phyloP scores from a whole-genome alignment of 2,797 vertebrate species.

The Hippocampus kuda region DNA sequence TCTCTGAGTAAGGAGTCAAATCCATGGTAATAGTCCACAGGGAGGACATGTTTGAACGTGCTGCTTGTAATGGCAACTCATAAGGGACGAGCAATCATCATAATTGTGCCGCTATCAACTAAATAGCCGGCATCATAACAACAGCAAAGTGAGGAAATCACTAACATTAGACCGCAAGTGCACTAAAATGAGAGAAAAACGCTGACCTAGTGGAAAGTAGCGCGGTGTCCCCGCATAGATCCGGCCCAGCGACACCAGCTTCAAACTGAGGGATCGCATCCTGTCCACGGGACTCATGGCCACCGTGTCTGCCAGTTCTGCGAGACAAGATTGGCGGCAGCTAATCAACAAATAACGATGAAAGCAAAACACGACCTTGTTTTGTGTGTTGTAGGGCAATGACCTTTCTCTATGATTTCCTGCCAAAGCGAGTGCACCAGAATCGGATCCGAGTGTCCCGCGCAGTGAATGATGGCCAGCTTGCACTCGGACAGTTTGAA shows the following conservation, averaged over 20 bases:
- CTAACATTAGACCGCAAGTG: neutral
- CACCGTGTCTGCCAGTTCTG: constrained; percentile 81
- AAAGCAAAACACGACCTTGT: neutral
- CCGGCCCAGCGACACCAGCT: constrained; percentile 88
- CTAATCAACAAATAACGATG: neutral
- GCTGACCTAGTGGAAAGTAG: constrained; percentile 88
- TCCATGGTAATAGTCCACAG: neutral
- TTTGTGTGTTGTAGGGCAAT: neutral
- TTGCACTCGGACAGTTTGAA: constrained; percentile 94
- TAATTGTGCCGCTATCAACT: neutral
- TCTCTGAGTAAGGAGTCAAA: neutral
- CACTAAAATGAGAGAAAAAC: neutral
- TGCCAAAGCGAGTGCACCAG: constrained; percentile 95
- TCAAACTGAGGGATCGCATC: constrained; percentile 88
- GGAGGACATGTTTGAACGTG: neutral
- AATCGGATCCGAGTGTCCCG: constrained; percentile 88
- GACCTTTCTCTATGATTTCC: constrained; percentile 94
- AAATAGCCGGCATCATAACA: neutral
- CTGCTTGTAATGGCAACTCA: neutral
- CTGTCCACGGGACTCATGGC: constrained; percentile 78
- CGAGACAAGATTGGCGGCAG: constrained; percentile 19
- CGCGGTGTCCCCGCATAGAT: constrained; percentile 87
- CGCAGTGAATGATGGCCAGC: constrained; percentile 95
- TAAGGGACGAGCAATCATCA: neutral
- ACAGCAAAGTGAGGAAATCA: neutral